Base-by-base conservation (phyloP, 2,113 vertebrate species). In the Muscicapa adusta region DNA sequence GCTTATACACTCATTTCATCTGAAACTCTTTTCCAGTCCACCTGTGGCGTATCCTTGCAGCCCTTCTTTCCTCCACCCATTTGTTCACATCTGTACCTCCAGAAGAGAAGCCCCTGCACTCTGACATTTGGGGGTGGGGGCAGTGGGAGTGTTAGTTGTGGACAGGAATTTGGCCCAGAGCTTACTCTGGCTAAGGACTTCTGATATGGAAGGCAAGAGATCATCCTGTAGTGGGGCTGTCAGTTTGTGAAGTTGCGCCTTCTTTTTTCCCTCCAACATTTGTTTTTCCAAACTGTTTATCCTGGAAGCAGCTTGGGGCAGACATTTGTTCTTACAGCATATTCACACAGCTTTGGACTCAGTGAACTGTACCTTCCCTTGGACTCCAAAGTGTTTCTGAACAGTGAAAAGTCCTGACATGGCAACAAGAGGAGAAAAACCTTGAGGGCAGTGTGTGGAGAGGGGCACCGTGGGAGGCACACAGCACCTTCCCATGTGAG, bases 361-460 rank as follows among this genome's bases (percentile, higher is more conserved):
- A 51, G 43, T 28, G 65, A 85, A 24, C 24, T 47, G 42, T 42
- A 40, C 17, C 9, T 85, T 6, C 4, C 12, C 85, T 80, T 91
- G 33, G 47, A 26, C 25, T 5, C 51, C 16, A 58, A 48, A 68
- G 67, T 33, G 57, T 14, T 65, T 8, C 22, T 79, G 42, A 75
- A 34, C 67, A 50, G 17, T 0, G 36, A 36, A 57, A 85, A 42
- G 19, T 53, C 63, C 19, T 66, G 18, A 11, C 45, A n/a, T 22
- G 38, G 6, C 28, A 54, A 16, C 33, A 50, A 47, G 33, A 66
- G 5, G 5, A 61, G 48, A 38, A 34, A 65, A 67, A 8, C 4
- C 14, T 51, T 0, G 5, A 47, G 42, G 9, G 3, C 10, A 34
- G 11, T 10, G 24, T 33, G 29, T 0, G 0, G 43, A 48, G 23